phyloP scores from a whole-genome alignment of 2,888 invertebrate genomes.

The Eupithecia centaureata region DNA sequence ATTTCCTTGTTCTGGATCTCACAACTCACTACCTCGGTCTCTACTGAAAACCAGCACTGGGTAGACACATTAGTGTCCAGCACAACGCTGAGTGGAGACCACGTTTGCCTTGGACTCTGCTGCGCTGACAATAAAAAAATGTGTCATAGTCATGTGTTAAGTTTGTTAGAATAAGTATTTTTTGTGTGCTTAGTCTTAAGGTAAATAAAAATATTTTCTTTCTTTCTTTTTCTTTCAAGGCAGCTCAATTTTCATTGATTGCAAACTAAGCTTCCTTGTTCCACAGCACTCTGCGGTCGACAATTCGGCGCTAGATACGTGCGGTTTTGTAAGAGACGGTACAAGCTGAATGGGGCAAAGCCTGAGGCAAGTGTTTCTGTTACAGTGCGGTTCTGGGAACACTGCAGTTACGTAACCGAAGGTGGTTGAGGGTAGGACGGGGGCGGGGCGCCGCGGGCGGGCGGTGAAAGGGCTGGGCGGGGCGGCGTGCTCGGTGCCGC shows the following conservation, averaged over 20 bases:
- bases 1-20: not conserved
- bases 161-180: no score
- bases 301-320: slow-evolving; percentile 40
- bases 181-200: no score
- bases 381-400: slow-evolving; percentile 71
- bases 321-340: slow-evolving; percentile 64
- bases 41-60: no score
- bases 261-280: slow-evolving; percentile 12
- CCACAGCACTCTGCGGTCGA: slow-evolving; percentile 35
- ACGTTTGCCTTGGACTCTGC: no score
- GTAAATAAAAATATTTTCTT: no score
- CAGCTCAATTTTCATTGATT: no score
- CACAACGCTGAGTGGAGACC: no score
- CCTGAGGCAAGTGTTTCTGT: slow-evolving; percentile 69
- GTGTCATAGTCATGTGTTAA: no score
- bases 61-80: no score
- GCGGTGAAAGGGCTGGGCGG: slow-evolving; percentile 82
- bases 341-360: slow-evolving; percentile 67
- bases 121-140: no score
- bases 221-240: no score
- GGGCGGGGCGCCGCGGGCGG: slow-evolving; percentile 71
- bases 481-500: slow-evolving; percentile 78
- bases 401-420: slow-evolving; percentile 68
- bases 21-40: no score
- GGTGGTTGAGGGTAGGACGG: slow-evolving; percentile 69